A percentile compares a stretch with the other conserved stretches of the same genome.
Evolutionary conservation across 1,140 invertebrate species (phyloP).

Genomic region (Archegozetes longisetosus): DNA sequence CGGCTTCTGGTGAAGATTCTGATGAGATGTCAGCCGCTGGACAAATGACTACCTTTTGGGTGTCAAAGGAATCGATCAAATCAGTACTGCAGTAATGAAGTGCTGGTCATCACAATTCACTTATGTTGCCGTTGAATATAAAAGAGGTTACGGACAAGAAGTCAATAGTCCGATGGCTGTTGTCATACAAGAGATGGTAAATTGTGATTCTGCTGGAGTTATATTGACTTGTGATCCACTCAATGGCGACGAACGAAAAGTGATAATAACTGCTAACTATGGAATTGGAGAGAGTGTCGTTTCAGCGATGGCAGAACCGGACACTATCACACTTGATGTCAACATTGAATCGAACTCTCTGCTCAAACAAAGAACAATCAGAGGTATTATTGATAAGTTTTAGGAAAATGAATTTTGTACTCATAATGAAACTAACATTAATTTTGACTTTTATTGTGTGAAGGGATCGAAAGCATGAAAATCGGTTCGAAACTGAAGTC

Average conservation of each 20-base stretch:
- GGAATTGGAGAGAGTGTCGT: slow-evolving; percentile 61
- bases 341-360: background rate
- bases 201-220: slow-evolving; percentile 53
- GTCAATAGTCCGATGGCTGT: slow-evolving; percentile 51
- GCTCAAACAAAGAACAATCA: background rate
- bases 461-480: background rate
- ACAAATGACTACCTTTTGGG: slow-evolving; percentile 63
- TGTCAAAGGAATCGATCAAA: slow-evolving; percentile 32
- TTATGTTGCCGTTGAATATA: slow-evolving; percentile 53
- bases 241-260: slow-evolving; percentile 42
- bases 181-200: slow-evolving; percentile 63
- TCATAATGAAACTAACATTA: background rate
- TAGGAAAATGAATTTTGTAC: too few relatives aligned
- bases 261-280: slow-evolving; percentile 59
- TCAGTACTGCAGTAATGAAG: slow-evolving; percentile 40
- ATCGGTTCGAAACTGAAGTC: background rate
- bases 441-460: background rate
- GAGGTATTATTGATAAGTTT: too few relatives aligned
- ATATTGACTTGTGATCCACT: slow-evolving; percentile 60
- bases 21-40: slow-evolving; percentile 60
- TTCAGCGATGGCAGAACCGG: slow-evolving; percentile 51
- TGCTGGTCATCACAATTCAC: slow-evolving; percentile 68
- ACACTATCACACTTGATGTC: slow-evolving; percentile 41
- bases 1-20: slow-evolving; percentile 54
- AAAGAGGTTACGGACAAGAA: slow-evolving; percentile 45